Conservation (phyloP, 1,140 invertebrate genomes). For the Aphaenogaster rudis region DNA sequence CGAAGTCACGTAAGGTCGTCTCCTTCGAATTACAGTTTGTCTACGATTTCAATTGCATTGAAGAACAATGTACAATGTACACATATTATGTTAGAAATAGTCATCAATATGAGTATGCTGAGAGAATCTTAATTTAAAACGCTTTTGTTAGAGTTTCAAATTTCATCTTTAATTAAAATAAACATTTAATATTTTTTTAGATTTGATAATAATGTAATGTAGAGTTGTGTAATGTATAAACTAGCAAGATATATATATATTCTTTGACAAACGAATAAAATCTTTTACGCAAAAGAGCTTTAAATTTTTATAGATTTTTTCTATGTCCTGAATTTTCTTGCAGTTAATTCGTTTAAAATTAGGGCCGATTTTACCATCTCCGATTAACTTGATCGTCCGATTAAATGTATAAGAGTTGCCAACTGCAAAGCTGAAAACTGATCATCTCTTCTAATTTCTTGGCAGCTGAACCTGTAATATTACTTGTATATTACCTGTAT, state of each 20-base stretch:
- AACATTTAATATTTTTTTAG: background rate
- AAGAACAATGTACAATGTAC: conserved; percentile 20
- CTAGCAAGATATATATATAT: background rate
- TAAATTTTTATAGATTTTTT: background rate
- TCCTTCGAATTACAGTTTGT: conserved; percentile 51
- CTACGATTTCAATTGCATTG: conserved; percentile 49
- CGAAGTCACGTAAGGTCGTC: conserved; percentile 45
- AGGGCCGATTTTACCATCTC: no score
- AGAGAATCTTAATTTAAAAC: background rate
- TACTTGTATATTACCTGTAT: no score
- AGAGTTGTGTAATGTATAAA: background rate
- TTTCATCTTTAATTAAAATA: background rate
- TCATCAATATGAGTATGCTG: background rate
- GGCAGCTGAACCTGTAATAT: no score
- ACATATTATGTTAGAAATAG: background rate
- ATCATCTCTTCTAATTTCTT: no score
- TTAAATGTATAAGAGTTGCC: no score
- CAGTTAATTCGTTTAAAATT: background rate
- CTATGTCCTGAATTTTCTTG: background rate
- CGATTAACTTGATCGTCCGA: no score
- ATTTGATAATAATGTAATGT: background rate
- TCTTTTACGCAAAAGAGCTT: background rate
- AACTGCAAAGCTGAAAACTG: no score
- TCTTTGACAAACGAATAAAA: background rate
- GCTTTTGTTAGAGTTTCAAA: background rate